phyloP scores from a whole-genome alignment of 2,113 vertebrate genomes.

The Ptychochromis oligacanthus region DNA sequence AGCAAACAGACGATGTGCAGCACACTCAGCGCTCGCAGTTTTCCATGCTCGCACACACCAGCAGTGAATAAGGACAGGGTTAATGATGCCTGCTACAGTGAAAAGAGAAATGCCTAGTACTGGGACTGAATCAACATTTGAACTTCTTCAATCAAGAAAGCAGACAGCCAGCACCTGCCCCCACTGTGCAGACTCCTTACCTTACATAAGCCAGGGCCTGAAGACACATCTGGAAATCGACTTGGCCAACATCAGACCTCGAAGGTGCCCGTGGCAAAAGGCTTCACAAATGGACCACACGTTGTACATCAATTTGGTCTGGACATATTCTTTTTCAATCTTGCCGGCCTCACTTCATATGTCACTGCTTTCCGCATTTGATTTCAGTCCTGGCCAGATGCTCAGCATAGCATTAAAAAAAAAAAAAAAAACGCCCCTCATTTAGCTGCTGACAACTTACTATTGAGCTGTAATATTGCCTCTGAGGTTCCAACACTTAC shows the following conservation, averaged over 20 bases:
- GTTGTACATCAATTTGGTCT: conserved; percentile 53
- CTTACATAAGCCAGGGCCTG: conserved; percentile 62
- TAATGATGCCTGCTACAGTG: conserved; percentile 41
- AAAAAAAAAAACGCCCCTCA: conserved; percentile 14
- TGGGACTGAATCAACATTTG: conserved; percentile 59
- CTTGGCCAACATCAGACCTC: conserved; percentile 44
- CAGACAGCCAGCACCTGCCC: conserved; percentile 35
- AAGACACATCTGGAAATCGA: conserved; percentile 70
- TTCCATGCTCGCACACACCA: not conserved
- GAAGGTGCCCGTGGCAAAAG: conserved; percentile 29
- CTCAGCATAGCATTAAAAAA: conserved; percentile 37
- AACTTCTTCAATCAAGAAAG: conserved; percentile 59
- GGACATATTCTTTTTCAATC: conserved; percentile 50
- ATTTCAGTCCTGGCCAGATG: conserved; percentile 36
- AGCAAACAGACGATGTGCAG: conserved; percentile 49
- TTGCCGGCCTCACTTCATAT: conserved; percentile 45
- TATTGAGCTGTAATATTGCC: conserved; percentile 7
- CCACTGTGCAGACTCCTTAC: conserved; percentile 45
- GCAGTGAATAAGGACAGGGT: conserved; percentile 31
- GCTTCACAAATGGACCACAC: conserved; percentile 54
- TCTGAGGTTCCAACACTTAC: conserved; percentile 14
- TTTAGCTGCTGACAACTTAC: conserved; percentile 14
- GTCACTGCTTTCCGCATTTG: conserved; percentile 32
- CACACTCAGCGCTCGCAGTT: conserved; percentile 1
- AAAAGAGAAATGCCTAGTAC: conserved; percentile 42